Evolutionary conservation across 2,888 invertebrate genomes (phyloP).

Genomic region (Cloeon dipterum): DNA sequence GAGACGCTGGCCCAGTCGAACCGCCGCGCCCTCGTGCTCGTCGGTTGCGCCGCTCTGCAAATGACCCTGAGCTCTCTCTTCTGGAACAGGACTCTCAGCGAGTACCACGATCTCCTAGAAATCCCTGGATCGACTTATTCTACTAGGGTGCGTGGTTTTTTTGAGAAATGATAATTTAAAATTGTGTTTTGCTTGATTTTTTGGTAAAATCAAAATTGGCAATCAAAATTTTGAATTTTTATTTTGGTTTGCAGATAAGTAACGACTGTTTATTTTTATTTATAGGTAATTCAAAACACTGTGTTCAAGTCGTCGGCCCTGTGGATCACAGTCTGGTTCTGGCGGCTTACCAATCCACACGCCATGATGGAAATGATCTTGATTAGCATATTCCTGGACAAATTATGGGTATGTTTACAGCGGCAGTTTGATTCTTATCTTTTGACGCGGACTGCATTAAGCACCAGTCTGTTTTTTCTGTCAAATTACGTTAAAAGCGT

Average conservation of each 20-base stretch:
- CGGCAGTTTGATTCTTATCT: no score
- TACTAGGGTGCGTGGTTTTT: constrained; percentile 16
- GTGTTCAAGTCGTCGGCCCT: constrained; percentile 49
- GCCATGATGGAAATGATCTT: constrained; percentile 49
- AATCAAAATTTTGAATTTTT: no score
- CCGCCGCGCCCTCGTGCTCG: constrained; percentile 5
- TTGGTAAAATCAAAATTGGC: no score
- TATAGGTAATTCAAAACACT: constrained; percentile 10
- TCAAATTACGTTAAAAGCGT: no score
- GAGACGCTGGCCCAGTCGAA: not conserved
- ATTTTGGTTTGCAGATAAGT: not conserved
- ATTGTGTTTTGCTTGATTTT: no score
- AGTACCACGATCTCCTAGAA: constrained; percentile 56
- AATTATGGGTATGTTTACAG: constrained; percentile 36
- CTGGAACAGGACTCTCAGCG: constrained; percentile 66
- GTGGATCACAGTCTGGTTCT: constrained; percentile 45
- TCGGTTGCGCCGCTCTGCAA: constrained; percentile 21
- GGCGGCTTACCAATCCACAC: constrained; percentile 61
- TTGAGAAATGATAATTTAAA: no score
- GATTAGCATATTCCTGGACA: constrained; percentile 58
- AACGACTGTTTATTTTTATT: not conserved
- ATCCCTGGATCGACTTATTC: constrained; percentile 18
- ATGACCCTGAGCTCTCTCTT: constrained; percentile 48
- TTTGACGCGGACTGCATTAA: no score
- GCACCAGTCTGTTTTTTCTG: not conserved